Evolutionary conservation across 2,888 invertebrate genomes (phyloP).

Genomic region (Leptinotarsa rubiginosa): DNA sequence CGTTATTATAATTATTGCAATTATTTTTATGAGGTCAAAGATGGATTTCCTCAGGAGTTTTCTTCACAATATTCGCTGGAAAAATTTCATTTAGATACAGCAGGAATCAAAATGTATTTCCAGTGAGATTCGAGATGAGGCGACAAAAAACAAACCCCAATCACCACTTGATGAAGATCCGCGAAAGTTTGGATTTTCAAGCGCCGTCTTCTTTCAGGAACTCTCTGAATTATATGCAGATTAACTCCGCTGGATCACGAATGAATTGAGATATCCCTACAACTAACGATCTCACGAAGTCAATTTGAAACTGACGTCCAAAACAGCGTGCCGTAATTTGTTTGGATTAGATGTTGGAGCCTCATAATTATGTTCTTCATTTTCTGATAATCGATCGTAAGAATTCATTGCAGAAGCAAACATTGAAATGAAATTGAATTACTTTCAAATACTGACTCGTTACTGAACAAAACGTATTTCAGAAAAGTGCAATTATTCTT

Average conservation of each 20-base stretch:
- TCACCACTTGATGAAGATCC: neutral
- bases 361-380: too few relatives aligned
- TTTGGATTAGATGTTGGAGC: neutral
- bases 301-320: neutral
- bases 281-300: neutral
- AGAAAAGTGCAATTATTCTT: too few relatives aligned
- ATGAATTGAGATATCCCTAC: neutral
- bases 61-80: too few relatives aligned
- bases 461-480: too few relatives aligned
- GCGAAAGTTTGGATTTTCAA: constrained; percentile 15
- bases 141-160: neutral
- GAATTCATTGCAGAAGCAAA: neutral
- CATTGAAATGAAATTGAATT: neutral
- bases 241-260: constrained; percentile 31
- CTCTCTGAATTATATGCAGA: constrained; percentile 32
- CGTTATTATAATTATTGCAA: too few relatives aligned
- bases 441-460: too few relatives aligned
- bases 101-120: neutral
- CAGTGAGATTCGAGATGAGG: neutral
- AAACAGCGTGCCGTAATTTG: neutral
- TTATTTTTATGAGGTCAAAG: too few relatives aligned
- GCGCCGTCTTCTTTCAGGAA: neutral
- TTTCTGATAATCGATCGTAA: too few relatives aligned
- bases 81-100: too few relatives aligned
- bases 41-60: too few relatives aligned